phyloP scores from a whole-genome alignment of 2,113 vertebrate species.

The Okapia johnstoni region DNA sequence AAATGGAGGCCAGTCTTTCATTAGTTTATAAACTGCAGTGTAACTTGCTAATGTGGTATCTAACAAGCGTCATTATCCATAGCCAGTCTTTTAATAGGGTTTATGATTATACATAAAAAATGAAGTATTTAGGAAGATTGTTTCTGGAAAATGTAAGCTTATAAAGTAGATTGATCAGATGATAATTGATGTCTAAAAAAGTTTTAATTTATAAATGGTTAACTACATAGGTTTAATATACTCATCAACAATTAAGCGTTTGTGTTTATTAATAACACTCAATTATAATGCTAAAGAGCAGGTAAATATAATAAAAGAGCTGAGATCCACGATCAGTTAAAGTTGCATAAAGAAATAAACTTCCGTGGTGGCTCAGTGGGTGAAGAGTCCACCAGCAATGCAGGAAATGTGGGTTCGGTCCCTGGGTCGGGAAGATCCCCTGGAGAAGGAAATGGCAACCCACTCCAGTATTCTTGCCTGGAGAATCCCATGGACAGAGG shows the following conservation, averaged over 20 bases:
- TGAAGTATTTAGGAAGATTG: background rate
- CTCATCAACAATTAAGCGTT: background rate
- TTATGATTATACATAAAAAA: background rate
- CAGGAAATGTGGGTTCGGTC: background rate
- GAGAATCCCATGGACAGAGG: background rate
- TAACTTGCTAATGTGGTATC: background rate
- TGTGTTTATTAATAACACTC: background rate
- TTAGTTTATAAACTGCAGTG: background rate
- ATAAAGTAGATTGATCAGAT: background rate
- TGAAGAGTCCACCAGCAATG: background rate
- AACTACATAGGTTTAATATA: background rate
- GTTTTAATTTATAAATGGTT: background rate
- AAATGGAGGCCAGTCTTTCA: background rate
- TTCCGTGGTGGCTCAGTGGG: background rate
- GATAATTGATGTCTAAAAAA: background rate
- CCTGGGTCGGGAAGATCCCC: background rate
- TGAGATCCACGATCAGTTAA: background rate
- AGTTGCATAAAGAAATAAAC: background rate
- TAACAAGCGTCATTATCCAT: background rate
- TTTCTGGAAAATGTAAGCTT: background rate
- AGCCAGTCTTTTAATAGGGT: background rate
- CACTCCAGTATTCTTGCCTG: background rate
- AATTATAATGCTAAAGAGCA: background rate
- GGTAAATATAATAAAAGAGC: background rate
- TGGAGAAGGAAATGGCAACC: background rate